These are phyloP conservation scores for Agrotis clavis DNA, from an alignment of 2,888 invertebrate genomes.

Conservation along the genomic window DNA sequence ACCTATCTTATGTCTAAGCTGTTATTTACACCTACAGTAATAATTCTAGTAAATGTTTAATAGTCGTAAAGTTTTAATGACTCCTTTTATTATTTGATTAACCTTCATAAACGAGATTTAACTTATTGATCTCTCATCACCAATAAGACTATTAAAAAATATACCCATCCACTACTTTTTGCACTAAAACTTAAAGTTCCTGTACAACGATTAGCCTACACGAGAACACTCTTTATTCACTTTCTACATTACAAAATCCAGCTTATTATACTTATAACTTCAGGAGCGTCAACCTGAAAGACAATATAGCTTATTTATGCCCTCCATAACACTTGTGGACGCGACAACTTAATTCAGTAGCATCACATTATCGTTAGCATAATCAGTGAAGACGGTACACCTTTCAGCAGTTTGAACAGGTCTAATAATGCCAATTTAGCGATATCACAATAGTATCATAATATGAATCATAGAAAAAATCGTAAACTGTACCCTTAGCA, in stretches of 20 bases:
- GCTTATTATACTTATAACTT: slow-evolving; percentile 36
- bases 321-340: slow-evolving; percentile 43
- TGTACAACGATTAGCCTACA: no score
- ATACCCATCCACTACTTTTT: neutral
- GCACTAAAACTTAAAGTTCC: neutral
- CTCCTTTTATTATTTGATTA: neutral
- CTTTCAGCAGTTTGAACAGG: slow-evolving; percentile 36
- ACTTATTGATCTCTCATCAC: no score
- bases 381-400: slow-evolving; percentile 75
- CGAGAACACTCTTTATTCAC: neutral
- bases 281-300: slow-evolving; percentile 21
- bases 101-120: neutral
- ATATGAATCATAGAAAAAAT: no score
- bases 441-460: no score
- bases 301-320: slow-evolving; percentile 51
- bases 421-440: no score
- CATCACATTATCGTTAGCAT: slow-evolving; percentile 80
- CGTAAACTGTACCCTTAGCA: no score
- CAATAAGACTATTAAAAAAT: no score
- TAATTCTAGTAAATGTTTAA: neutral
- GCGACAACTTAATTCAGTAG: slow-evolving; percentile 59
- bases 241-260: slow-evolving; percentile 30
- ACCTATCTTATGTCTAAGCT: no score
- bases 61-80: neutral
- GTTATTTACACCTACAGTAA: no score